Evolutionary conservation across 1,140 invertebrate species (phyloP), one percentile per base, ranked within the genome.

Genomic region (Hestina assimilis): DNA sequence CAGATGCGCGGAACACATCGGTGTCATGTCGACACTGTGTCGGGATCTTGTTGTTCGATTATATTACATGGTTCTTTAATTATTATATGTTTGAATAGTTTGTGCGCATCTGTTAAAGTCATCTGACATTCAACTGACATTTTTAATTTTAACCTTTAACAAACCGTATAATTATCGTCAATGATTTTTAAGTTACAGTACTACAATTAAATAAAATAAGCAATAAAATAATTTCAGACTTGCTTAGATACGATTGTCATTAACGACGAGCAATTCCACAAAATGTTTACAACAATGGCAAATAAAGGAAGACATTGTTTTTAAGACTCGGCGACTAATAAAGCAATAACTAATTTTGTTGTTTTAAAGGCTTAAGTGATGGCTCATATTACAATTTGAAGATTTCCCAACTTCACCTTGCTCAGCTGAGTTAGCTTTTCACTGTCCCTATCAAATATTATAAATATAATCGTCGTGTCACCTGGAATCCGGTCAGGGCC

Each of bases 401-500:
- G 17, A 19, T 47, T 20, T 47, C 17, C 26, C 24, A 51, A 45
- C n/a, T 15, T 66, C 59, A 59, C 65, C 63, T 65, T 72, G 38
- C 63, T 56, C 40, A 42, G 6, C 42, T 62, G 57, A 66, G 59
- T 59, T 21, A 19, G 19, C 15, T 69, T 67, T 59, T 73, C 29
- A 69, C 61, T 62, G 53, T 59, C 66, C 63, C 52, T 40, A 33
- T 69, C 15, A 26, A 35, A 29, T 6, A 33, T 19, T 43, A 21
- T 54, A 35, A 12, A 55, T 38, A 43, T 20, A 23, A 38, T 23
- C 38, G 21, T 35, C 1, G 14, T 28, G 35, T 38, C 23, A 3
- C 7, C 40, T 14, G 17, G 51, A 60, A 57, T 65, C 56, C 63
- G 58, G 58, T 66, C 63, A 66, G 11, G 63, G 63, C 33, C 58